phyloP scores from a whole-genome alignment of 30 jellyfish, hydroid and myxozoan genomes.

The Mastigias papua region DNA sequence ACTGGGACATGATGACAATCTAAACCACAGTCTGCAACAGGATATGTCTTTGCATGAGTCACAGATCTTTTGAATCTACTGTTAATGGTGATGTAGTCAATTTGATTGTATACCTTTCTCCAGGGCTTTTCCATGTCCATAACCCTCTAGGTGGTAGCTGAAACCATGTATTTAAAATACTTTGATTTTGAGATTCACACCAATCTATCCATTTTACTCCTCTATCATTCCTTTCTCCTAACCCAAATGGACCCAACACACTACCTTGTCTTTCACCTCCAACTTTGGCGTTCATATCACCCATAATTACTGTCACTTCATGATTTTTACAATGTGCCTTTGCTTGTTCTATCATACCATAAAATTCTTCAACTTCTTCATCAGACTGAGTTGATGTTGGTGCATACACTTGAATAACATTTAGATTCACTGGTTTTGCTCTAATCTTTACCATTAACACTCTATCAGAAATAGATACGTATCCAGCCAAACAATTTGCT shows the following conservation, averaged over 20 bases:
- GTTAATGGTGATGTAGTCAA: background rate
- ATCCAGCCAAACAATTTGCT: background rate
- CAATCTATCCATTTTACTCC: background rate
- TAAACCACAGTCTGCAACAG: background rate
- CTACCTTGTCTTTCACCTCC: background rate
- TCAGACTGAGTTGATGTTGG: background rate
- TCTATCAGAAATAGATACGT: background rate
- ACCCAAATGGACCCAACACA: background rate
- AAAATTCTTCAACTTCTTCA: background rate
- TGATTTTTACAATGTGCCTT: background rate
- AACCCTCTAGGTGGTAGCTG: too few relatives aligned
- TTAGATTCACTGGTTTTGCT: background rate
- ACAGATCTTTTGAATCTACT: background rate
- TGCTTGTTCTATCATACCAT: background rate
- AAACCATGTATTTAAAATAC: background rate
- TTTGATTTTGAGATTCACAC: background rate
- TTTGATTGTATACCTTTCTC: background rate
- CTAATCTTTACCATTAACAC: background rate
- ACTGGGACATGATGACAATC: background rate
- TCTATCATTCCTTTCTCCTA: background rate
- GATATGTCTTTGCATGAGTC: background rate
- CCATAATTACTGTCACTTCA: background rate
- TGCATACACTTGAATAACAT: background rate
- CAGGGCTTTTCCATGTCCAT: too few relatives aligned
- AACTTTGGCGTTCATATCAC: background rate